phyloP scores from a whole-genome alignment of 1,140 invertebrate genomes.

The Berghia stephanieae region DNA sequence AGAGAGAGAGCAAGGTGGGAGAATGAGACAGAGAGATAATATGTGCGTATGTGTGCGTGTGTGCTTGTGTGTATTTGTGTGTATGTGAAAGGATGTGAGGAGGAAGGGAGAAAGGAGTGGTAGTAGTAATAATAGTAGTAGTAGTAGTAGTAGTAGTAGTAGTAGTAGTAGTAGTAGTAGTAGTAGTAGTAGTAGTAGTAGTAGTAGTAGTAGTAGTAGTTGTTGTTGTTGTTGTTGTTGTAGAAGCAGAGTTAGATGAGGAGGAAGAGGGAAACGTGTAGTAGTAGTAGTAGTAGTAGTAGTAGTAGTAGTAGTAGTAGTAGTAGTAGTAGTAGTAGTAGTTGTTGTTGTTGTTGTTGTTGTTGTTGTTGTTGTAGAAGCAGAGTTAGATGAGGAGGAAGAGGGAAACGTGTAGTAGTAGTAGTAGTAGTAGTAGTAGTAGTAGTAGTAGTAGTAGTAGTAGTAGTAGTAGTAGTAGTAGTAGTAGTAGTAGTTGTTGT shows the following conservation, averaged over 20 bases:
- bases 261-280: neutral
- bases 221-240: no score
- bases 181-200: neutral
- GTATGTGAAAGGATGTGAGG: neutral
- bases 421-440: neutral
- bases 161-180: neutral
- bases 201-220: neutral
- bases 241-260: neutral
- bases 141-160: neutral
- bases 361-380: no score
- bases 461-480: neutral
- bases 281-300: neutral
- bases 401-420: neutral
- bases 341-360: neutral
- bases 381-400: neutral
- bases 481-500: neutral
- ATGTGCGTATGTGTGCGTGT: neutral
- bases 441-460: neutral
- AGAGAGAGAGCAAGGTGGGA: neutral
- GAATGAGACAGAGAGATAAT: neutral
- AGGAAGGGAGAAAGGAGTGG: no score
- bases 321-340: neutral
- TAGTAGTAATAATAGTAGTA: neutral
- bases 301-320: neutral
- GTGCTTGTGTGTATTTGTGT: neutral